Evolutionary conservation across 2,888 invertebrate genomes (phyloP).

Genomic region (Fabriciana adippe): DNA sequence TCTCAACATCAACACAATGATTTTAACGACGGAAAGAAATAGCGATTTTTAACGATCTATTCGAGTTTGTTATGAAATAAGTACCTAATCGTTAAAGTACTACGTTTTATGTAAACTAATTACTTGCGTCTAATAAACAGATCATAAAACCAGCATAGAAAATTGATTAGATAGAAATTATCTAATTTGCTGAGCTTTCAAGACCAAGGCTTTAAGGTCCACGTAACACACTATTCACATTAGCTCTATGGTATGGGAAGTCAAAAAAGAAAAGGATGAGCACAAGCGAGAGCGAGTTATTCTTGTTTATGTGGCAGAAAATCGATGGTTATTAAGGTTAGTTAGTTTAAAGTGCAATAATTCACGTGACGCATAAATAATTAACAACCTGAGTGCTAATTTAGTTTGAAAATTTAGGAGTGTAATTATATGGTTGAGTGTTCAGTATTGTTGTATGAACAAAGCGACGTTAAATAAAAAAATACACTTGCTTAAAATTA

Average conservation of each 20-base stretch:
- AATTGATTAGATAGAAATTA: conserved; percentile 21
- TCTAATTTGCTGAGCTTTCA: conserved; percentile 16
- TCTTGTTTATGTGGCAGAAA: conserved; percentile 20
- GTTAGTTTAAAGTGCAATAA: conserved; percentile 23
- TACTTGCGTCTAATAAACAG: conserved; percentile 21
- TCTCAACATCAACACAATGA: conserved; percentile 6
- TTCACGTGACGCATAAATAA: conserved; percentile 16
- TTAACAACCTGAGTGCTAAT: not conserved
- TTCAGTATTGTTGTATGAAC: conserved; percentile 1
- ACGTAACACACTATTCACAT: conserved; percentile 13
- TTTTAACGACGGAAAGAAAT: conserved; percentile 9
- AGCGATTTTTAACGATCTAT: conserved; percentile 16
- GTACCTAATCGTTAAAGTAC: conserved; percentile 16
- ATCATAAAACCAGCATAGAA: conserved; percentile 18
- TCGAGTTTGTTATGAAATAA: conserved; percentile 11
- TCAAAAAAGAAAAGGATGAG: conserved; percentile 12
- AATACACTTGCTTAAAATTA: not conserved
- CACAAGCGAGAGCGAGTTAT: conserved; percentile 19
- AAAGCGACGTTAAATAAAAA: conserved; percentile 9
- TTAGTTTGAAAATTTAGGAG: conserved; percentile 9
- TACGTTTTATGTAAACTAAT: conserved; percentile 16
- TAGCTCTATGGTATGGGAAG: conserved; percentile 15
- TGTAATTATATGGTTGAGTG: conserved; percentile 5
- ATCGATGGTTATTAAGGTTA: conserved; percentile 21
- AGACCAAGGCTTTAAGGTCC: conserved; percentile 12